Base-by-base conservation (phyloP, 2,113 vertebrate species). In the Apteryx owenii region DNA sequence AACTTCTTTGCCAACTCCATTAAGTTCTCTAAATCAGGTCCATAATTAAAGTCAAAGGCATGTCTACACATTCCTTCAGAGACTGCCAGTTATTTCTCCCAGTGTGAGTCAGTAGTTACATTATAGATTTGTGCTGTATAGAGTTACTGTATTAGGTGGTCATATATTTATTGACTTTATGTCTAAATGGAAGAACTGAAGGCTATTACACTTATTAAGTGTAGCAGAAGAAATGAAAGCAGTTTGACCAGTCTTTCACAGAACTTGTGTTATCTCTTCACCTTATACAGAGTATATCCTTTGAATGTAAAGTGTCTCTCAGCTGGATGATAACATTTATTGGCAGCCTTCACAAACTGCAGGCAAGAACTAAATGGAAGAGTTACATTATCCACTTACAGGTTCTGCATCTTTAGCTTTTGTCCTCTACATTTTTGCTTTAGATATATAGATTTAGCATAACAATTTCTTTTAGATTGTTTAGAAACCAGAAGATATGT, bases 131-230 rank as follows among this genome's bases (percentile, higher is more conserved):
- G 11, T 93, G 23, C 36, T 92, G 21, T 78, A 89, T 44, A 89
- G 91, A 97, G 82, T 95, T 94, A 91, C 40, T 94, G 23, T 84
- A 95, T 95, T 97, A 93, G 17, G 36, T 91, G 70, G 25, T 91
- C 64, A 94, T 90, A 81, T 93, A 88, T 93, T 86, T 97, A 92
- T 86, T 95, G 81, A 93, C 85, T 98, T 96, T 89, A 75, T 81
- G 85, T 95, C 91, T 96, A 96, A 95, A 84, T 88, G 38, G 53
- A 95, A 90, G 68, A 94, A 77, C 51, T 61, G 42, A 97, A 92
- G 28, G 29, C 69, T 94, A 44, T 91, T 93, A 81, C 38, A 81
- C 7, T 84, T 93, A 89, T 83, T 96, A 91, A 95, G 44, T 80
- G 36, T 40, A 80, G 44, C 75, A 22, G 42, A 93, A 96, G 58